Evolutionary conservation across 1,140 invertebrate species (phyloP).

Genomic region (Lordiphosa stackelbergi): DNA sequence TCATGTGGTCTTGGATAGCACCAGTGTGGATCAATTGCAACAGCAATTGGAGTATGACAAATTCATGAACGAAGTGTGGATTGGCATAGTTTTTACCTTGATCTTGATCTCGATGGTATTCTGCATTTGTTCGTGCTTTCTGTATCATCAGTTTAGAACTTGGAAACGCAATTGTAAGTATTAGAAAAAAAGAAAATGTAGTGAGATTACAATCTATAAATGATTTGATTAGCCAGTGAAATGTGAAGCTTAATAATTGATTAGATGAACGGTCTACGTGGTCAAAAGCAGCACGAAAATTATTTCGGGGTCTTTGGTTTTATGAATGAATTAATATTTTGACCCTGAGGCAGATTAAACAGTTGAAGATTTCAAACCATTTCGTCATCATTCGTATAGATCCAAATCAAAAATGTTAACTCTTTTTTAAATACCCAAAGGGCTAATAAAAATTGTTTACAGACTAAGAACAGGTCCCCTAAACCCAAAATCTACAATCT

Average conservation of each 20-base stretch:
- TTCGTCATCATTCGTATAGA: no score
- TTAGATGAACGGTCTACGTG: conserved; percentile 1
- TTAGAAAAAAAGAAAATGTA: no score
- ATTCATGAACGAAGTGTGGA: conserved; percentile 77
- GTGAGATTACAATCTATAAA: no score
- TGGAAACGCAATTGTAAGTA: conserved; percentile 77
- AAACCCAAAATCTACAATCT: no score
- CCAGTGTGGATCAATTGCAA: conserved; percentile 64
- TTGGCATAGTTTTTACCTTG: conserved; percentile 71
- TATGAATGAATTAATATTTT: no score
- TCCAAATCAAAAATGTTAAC: no score
- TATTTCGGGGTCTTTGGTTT: no score
- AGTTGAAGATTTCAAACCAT: no score
- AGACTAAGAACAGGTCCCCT: no score
- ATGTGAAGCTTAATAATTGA: conserved; percentile 6
- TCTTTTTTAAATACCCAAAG: no score
- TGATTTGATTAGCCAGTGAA: not conserved
- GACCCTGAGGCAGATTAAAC: no score
- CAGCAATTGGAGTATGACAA: conserved; percentile 74
- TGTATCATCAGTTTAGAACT: conserved; percentile 74
- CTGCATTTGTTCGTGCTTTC: conserved; percentile 74
- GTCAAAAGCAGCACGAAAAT: not conserved
- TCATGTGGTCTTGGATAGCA: conserved; percentile 62
- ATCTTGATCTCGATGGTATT: conserved; percentile 75
- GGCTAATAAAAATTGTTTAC: no score